Base-by-base conservation (phyloP, 2,888 invertebrate genomes). In the Tenthredo distinguenda region DNA sequence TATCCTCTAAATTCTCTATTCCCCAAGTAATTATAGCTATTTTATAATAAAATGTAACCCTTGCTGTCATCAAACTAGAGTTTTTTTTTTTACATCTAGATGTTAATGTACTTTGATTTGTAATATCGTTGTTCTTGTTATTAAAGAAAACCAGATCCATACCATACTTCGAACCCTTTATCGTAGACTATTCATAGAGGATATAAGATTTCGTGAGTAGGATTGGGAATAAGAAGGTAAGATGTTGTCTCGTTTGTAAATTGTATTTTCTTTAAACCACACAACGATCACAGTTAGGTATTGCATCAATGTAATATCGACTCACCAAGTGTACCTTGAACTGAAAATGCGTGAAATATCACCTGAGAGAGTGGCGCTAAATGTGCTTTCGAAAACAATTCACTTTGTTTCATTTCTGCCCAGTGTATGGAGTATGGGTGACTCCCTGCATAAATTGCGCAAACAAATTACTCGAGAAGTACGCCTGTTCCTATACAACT, bases 1-100 rank as follows among this genome's bases (percentile, higher is more conserved):
- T 96, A 95, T 91, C 95, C 96, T 0, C 92, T 95, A 65, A 94
- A 95, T 87, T 93, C 94, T 12, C 90, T 96, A 83, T 90, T 95
- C 85, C 95, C 95, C 6, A 81, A 81, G 4, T 81, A 40, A 81
- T 62, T 40, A 4, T 18, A 40, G n/a, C 21, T 7, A 62, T 81
- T 62, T 26, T 50, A 55, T 77, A 43, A 40, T 74, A 4, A 10
- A 77, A 74, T 43, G 72, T 74, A 2, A 34, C 5, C 62, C 12
- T 34, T 34, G 4, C 10, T 68, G 34, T 34, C 68, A 18, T 34
- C 15, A 18, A 34, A 34, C 34, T 18, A 12, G 7, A 26, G 34
- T 7, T 74, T n/a, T n/a, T n/a, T n/a, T n/a, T n/a, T n/a, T 43
- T 31, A 12, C n/a, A 71, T 10, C 21, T 43, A 43, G 15, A 21